A percentile compares a stretch with the other conserved stretches of the same genome.
Conservation (phyloP, 37 sponge, comb jelly and placozoan genomes). For the Chondrilla cf. caribensis region DNA sequence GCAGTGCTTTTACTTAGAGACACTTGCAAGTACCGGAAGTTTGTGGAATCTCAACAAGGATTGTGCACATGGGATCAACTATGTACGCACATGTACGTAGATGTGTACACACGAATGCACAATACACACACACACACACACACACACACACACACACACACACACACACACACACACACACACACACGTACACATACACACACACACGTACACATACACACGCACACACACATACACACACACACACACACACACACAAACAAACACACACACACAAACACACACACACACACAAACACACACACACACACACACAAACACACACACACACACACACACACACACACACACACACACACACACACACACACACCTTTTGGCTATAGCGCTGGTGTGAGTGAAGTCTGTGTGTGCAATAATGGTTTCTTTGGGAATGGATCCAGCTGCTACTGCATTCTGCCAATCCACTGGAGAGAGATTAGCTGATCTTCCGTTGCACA, state of each 20-base stretch:
- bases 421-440: constrained; percentile 53
- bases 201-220: constrained; percentile 18
- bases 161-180: neutral
- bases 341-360: neutral
- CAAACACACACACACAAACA: neutral
- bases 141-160: too few relatives aligned
- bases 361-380: constrained; percentile 55
- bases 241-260: constrained; percentile 28
- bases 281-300: neutral
- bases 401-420: constrained; percentile 83
- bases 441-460: neutral
- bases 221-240: constrained; percentile 41
- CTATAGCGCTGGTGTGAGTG: constrained; percentile 66
- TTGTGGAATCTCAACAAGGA: too few relatives aligned
- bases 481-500: neutral
- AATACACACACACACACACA: too few relatives aligned
- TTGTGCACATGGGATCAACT: too few relatives aligned
- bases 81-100: too few relatives aligned
- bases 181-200: neutral
- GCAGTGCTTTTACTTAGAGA: too few relatives aligned
- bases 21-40: too few relatives aligned
- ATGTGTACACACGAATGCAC: too few relatives aligned
- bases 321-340: neutral
- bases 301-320: neutral
- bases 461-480: neutral